Percentiles rank a stretch among this genome's conserved stretches.
phyloP scores from a whole-genome alignment of 2,113 vertebrate genomes.

The Vidua macroura region DNA sequence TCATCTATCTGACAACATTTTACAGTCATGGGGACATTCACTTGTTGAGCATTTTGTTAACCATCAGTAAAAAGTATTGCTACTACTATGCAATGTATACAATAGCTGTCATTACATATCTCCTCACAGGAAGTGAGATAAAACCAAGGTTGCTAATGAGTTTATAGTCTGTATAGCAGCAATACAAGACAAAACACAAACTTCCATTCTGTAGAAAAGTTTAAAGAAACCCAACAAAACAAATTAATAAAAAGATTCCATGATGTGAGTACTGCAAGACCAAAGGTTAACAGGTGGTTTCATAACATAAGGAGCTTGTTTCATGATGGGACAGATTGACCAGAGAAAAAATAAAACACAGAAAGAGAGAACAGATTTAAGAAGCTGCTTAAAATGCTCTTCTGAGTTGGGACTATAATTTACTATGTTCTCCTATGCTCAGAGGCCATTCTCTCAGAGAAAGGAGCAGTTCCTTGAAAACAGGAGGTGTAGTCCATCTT shows the following conservation, averaged over 20 bases:
- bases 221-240: accelerated
- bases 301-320: not conserved
- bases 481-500: not conserved
- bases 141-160: not conserved
- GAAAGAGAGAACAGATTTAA: not conserved
- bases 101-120: not conserved
- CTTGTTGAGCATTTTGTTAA: not conserved
- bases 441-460: not conserved
- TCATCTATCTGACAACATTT: not conserved
- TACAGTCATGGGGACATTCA: not conserved
- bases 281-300: not conserved
- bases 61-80: not conserved
- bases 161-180: not conserved
- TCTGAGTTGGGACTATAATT: not conserved
- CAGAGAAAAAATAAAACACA: not conserved
- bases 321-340: not conserved
- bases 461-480: not conserved
- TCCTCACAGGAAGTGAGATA: not conserved
- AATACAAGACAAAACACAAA: not conserved
- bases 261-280: not conserved
- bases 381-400: not conserved
- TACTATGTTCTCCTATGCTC: not conserved
- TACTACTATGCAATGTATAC: not conserved
- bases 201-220: not conserved
- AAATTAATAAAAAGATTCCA: not conserved